Base-by-base conservation (phyloP, 1,140 invertebrate genomes). In the Orius laevigatus region DNA sequence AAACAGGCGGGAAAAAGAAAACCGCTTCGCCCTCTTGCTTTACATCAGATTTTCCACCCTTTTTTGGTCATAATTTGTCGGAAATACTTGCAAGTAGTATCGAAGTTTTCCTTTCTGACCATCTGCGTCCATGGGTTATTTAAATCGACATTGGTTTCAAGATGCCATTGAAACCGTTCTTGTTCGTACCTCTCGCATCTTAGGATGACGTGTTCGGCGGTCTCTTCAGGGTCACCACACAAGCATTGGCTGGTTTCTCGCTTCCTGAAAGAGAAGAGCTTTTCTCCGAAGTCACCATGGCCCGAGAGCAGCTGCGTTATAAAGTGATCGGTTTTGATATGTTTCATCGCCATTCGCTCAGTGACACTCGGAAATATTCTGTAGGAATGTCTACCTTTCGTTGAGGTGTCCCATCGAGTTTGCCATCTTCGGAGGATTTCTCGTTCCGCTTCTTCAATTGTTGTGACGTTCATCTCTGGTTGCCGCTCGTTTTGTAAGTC, bases 401-500 rank as follows among this genome's bases (percentile, higher is more conserved):
- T 44, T 15, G 11, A 51, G 14, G 2, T 43, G 43, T 1, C 14
- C 19, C 3, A 48, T 11, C 14, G 25, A 31, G 12, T 25, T 20
- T 33, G 44, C 34, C 5, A 51, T 18, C 39, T 31, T 25, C 10
- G 15, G 15, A 3, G 43, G 42, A 19, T n/a, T n/a, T n/a, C 34
- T 34, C 14, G 42, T 46, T 32, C 32, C 44, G 12, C 33, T 47
- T 34, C 41, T 5, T 42, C 47, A 5, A 39, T 39, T 35, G 16
- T 38, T 5, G 5, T 48, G 34, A n/a, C 14, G 2, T 15, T 11
- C 18, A 48, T 36, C 10, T 15, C 31, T 12, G 18, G 16, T 48
- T 41, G 16, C 12, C 4, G 34, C 20, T 48, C 47, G 3, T 15
- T 16, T 9, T 5, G 47, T n/a, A 38, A 10, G 15, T 18, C 31